These are phyloP conservation scores for Melieria picta DNA, from an alignment of 2,888 invertebrate genomes.

Conservation along the genomic window DNA sequence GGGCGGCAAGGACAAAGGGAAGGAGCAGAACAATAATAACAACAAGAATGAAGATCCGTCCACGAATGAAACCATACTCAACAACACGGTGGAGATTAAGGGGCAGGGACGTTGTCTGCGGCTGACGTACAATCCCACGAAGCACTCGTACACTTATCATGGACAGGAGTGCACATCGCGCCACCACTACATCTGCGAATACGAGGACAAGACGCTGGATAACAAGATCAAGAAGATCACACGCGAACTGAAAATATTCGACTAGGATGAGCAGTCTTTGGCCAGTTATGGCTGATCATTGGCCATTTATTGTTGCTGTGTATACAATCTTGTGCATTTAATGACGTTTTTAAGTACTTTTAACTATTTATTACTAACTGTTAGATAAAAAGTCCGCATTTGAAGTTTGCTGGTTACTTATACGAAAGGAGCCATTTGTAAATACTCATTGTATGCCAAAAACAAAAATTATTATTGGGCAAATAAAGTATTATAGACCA, in stretches of 20 bases:
- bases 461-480: too few species aligned
- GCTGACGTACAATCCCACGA: constrained; percentile 72
- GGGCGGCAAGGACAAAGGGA: constrained; percentile 44
- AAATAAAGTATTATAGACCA: too few species aligned
- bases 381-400: too few species aligned
- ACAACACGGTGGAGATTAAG: constrained; percentile 68
- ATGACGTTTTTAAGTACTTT: too few species aligned
- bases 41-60: constrained; percentile 39
- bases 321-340: too few species aligned
- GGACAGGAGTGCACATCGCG: constrained; percentile 79
- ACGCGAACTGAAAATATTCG: constrained; percentile 56
- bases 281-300: too few species aligned
- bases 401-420: too few species aligned
- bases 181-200: constrained; percentile 79
- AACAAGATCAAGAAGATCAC: constrained; percentile 73
- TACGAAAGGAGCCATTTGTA: too few species aligned
- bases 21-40: constrained; percentile 35
- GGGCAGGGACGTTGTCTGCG: constrained; percentile 80
- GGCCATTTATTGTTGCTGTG: too few species aligned
- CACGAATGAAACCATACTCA: constrained; percentile 52
- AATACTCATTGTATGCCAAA: too few species aligned
- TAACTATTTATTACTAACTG: too few species aligned
- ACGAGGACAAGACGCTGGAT: constrained; percentile 70
- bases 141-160: constrained; percentile 73
- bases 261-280: constrained; percentile 1